Evolutionary conservation across 1,140 invertebrate species (phyloP).

Genomic region (Heliconius hermathena): DNA sequence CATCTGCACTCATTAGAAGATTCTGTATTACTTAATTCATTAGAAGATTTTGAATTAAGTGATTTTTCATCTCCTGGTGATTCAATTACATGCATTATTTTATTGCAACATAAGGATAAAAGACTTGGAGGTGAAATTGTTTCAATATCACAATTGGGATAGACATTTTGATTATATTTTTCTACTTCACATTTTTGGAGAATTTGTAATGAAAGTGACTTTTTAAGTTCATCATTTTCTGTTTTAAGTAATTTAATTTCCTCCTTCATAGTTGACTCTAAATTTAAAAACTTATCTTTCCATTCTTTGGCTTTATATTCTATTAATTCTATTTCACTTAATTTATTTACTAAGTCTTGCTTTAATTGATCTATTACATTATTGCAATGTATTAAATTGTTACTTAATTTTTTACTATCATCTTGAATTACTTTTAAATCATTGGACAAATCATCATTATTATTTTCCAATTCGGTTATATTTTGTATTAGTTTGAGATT

Average conservation of each 20-base stretch:
- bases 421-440: constrained; percentile 50
- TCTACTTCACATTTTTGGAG: neutral
- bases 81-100: constrained; percentile 57
- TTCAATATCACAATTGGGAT: constrained; percentile 3
- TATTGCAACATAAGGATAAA: constrained; percentile 66
- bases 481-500: constrained; percentile 51
- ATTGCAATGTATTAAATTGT: constrained; percentile 47
- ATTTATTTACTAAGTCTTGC: constrained; percentile 51
- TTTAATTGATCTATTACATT: constrained; percentile 50
- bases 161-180: neutral
- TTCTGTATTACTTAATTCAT: neutral
- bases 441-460: constrained; percentile 41
- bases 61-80: constrained; percentile 42
- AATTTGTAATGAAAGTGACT: neutral
- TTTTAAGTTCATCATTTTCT: constrained; percentile 53
- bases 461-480: constrained; percentile 47
- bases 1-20: constrained; percentile 46
- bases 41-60: constrained; percentile 31
- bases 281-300: constrained; percentile 47
- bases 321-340: constrained; percentile 53
- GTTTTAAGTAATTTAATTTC: constrained; percentile 50
- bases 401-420: constrained; percentile 47
- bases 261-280: constrained; percentile 54
- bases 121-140: constrained; percentile 60
- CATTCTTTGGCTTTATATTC: constrained; percentile 54